These are phyloP conservation scores for Eupithecia dodoneata DNA, from an alignment of 2,888 invertebrate genomes.

Conservation along the genomic window DNA sequence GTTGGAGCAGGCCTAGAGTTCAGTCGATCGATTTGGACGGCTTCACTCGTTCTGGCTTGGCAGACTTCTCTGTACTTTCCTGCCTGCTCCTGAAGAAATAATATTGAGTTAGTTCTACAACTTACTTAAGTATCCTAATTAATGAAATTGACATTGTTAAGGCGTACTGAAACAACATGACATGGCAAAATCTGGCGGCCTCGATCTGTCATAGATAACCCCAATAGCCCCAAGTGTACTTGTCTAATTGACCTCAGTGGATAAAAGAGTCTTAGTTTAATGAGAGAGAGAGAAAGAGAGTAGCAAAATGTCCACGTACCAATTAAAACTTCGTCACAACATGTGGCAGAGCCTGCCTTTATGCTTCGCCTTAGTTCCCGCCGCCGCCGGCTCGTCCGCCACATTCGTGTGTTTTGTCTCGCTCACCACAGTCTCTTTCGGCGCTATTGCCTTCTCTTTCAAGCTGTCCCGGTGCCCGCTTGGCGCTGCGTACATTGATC, in stretches of 20 bases:
- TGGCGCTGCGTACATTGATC: slow-evolving; percentile 80
- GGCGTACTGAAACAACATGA: no score
- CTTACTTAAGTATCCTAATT: no score
- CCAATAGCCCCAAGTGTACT: no score
- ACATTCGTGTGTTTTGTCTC: slow-evolving; percentile 49
- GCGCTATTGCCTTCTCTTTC: slow-evolving; percentile 58
- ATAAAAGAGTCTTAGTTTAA: no score
- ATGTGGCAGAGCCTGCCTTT: slow-evolving; percentile 77
- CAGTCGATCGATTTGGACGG: slow-evolving; percentile 82
- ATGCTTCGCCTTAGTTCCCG: slow-evolving; percentile 63
- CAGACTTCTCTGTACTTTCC: slow-evolving; percentile 71
- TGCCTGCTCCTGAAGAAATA: slow-evolving; percentile 70
- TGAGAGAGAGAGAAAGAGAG: no score
- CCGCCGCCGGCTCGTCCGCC: slow-evolving; percentile 48
- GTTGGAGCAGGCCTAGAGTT: slow-evolving; percentile 40
- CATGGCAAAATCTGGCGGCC: no score
- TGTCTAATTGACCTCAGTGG: no score
- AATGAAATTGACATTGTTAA: no score
- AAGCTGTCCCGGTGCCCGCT: slow-evolving; percentile 63
- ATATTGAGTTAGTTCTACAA: not conserved
- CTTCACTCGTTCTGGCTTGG: slow-evolving; percentile 70
- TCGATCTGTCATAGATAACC: no score
- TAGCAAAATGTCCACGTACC: slow-evolving; percentile 55
- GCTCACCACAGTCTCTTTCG: slow-evolving; percentile 53
- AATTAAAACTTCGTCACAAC: slow-evolving; percentile 82